Evolutionary conservation across 2,797 vertebrate species (phyloP).

Genomic region (Rhabdomys pumilio): DNA sequence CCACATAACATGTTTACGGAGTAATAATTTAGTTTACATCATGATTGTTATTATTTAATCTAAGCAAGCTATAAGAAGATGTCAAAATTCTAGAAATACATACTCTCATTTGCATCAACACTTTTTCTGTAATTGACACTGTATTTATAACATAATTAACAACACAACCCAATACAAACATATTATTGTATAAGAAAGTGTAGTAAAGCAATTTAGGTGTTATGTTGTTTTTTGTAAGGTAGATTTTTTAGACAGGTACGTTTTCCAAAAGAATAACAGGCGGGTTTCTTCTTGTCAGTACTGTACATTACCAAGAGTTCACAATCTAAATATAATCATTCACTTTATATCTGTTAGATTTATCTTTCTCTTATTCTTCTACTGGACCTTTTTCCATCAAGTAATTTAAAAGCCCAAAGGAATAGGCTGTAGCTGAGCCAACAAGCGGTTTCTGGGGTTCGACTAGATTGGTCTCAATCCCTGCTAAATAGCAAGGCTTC

Average conservation of each 20-base stretch:
- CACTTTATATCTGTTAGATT: neutral
- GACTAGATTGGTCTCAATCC: neutral
- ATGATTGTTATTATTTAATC: neutral
- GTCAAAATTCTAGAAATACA: slow-evolving; percentile 36
- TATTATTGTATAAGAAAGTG: slow-evolving; percentile 7
- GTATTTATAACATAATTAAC: neutral
- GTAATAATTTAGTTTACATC: slow-evolving; percentile 10
- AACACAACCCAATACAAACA: neutral
- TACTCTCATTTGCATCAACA: neutral
- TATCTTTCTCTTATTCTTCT: slow-evolving; percentile 4
- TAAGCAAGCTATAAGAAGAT: slow-evolving; percentile 11
- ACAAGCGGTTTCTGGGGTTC: neutral
- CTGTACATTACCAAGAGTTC: neutral
- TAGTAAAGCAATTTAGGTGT: neutral
- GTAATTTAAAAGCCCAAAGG: neutral
- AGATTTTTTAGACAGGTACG: neutral
- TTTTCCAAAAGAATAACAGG: slow-evolving; percentile 24
- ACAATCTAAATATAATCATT: slow-evolving; percentile 8
- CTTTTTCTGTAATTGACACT: neutral
- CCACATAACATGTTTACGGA: neutral
- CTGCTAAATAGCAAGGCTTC: neutral
- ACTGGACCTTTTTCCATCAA: neutral
- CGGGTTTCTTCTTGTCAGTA: neutral
- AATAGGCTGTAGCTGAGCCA: neutral
- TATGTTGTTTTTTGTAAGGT: neutral